phyloP scores from a whole-genome alignment of 2,888 invertebrate genomes.

The Volucella zonaria region DNA sequence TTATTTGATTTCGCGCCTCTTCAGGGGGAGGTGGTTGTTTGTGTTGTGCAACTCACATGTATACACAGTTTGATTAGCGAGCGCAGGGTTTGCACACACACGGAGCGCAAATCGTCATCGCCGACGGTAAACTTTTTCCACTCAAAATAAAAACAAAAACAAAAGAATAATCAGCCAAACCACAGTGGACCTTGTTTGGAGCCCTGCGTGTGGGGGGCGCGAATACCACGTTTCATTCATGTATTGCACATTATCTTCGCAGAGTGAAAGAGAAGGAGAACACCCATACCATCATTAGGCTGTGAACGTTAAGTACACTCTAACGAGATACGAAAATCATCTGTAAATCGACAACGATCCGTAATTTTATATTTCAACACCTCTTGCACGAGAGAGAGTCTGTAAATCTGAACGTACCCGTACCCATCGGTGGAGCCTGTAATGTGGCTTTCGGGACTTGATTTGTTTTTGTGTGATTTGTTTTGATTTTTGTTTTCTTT shows the following conservation, averaged over 20 bases:
- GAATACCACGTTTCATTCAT: not conserved
- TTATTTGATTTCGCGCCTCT: conserved; percentile 67
- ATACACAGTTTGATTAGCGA: conserved; percentile 72
- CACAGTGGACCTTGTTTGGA: conserved; percentile 39
- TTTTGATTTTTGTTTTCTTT: conserved; percentile 52
- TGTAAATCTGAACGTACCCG: not conserved
- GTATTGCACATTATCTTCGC: not conserved
- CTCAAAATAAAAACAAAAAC: conserved; percentile 18
- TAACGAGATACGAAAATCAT: conserved; percentile 77
- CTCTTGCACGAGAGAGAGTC: conserved; percentile 76
- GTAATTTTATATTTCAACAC: conserved; percentile 82
- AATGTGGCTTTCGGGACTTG: conserved; percentile 52
- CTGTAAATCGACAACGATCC: conserved; percentile 81
- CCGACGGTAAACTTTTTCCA: conserved; percentile 44
- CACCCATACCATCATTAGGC: conserved; percentile 51
- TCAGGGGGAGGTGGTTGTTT: conserved; percentile 70
- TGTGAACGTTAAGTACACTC: conserved; percentile 50
- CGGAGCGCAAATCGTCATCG: conserved; percentile 42
- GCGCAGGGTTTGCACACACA: conserved; percentile 63
- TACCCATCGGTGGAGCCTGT: conserved; percentile 69
- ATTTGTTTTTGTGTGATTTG: conserved; percentile 64
- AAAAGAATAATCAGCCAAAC: conserved; percentile 7
- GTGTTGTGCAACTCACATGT: conserved; percentile 61
- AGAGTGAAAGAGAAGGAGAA: conserved; percentile 36
- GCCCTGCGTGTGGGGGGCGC: conserved; percentile 44